These are phyloP conservation scores for Drosophila rufa DNA, from an alignment of 1,140 invertebrate species.

Conservation along the genomic window DNA sequence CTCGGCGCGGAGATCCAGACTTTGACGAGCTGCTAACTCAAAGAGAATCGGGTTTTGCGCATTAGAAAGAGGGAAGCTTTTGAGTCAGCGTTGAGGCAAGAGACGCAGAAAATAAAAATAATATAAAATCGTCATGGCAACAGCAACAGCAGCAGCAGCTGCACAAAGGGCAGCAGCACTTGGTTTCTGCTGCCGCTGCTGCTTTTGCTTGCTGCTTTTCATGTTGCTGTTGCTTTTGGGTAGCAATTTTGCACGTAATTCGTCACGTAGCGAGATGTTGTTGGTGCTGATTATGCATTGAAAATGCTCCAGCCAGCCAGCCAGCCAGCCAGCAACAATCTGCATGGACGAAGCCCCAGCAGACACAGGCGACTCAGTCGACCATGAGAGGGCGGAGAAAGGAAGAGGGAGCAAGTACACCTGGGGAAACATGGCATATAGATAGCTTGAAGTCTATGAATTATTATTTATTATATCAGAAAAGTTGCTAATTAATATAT, in stretches of 20 bases:
- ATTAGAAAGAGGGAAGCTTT: constrained; percentile 50
- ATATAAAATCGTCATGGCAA: constrained; percentile 23
- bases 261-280: constrained; percentile 61
- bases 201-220: constrained; percentile 4
- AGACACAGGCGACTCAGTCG: constrained; percentile 22
- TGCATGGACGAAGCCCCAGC: constrained; percentile 59
- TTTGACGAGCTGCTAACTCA: constrained; percentile 28
- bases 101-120: constrained; percentile 25
- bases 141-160: constrained; percentile 31
- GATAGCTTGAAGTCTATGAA: background rate
- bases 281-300: constrained; percentile 79
- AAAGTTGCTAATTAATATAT: too few relatives aligned
- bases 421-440: constrained; percentile 1
- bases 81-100: constrained; percentile 11
- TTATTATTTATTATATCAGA: background rate
- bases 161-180: constrained; percentile 33
- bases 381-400: constrained; percentile 21
- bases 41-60: constrained; percentile 53
- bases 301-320: constrained; percentile 62
- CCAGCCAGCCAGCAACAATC: constrained; percentile 62
- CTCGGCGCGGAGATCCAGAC: constrained; percentile 23
- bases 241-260: constrained; percentile 79
- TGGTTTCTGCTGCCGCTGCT: constrained; percentile 5
- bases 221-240: constrained; percentile 37
- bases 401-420: constrained; percentile 7